phyloP scores from a whole-genome alignment of 2,797 vertebrate species.

The Anguilla pacifica region DNA sequence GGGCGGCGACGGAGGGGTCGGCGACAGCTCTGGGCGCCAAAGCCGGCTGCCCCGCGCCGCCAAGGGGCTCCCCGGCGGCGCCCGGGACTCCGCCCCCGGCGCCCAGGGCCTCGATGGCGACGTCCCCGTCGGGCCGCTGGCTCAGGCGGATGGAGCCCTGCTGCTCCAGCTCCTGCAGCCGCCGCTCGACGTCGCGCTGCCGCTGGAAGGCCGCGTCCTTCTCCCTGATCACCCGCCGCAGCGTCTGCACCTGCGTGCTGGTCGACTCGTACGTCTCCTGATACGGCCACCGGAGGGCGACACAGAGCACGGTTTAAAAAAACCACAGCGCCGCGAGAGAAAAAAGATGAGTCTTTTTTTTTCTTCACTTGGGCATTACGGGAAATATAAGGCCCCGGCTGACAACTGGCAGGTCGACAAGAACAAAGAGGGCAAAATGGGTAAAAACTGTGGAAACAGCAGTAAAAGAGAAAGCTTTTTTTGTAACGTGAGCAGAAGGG shows the following conservation, averaged over 20 bases:
- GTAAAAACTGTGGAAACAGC: neutral
- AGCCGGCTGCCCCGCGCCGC: conserved; percentile 13
- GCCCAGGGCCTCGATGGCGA: conserved; percentile 65
- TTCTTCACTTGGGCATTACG: too few relatives aligned
- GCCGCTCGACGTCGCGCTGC: conserved; percentile 80
- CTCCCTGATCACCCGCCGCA: conserved; percentile 88
- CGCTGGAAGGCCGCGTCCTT: conserved; percentile 91
- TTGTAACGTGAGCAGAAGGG: too few relatives aligned
- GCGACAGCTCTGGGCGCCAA: neutral
- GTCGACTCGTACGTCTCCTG: conserved; percentile 91
- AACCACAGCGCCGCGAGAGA: neutral
- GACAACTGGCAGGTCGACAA: neutral
- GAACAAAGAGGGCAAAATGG: neutral
- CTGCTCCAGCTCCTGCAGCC: conserved; percentile 75
- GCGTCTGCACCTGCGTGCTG: conserved; percentile 85
- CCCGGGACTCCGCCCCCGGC: conserved; percentile 30
- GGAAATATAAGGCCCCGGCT: too few relatives aligned
- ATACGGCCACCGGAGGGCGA: conserved; percentile 15
- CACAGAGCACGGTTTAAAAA: neutral
- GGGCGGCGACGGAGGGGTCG: conserved; percentile 45
- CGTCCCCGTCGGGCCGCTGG: conserved; percentile 77
- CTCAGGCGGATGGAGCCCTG: conserved; percentile 78
- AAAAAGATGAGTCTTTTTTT: too few relatives aligned
- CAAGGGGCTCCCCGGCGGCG: neutral
- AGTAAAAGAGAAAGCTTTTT: neutral